These are phyloP conservation scores for Serilophus lunatus DNA, from an alignment of 2,113 vertebrate genomes.

Conservation along the genomic window DNA sequence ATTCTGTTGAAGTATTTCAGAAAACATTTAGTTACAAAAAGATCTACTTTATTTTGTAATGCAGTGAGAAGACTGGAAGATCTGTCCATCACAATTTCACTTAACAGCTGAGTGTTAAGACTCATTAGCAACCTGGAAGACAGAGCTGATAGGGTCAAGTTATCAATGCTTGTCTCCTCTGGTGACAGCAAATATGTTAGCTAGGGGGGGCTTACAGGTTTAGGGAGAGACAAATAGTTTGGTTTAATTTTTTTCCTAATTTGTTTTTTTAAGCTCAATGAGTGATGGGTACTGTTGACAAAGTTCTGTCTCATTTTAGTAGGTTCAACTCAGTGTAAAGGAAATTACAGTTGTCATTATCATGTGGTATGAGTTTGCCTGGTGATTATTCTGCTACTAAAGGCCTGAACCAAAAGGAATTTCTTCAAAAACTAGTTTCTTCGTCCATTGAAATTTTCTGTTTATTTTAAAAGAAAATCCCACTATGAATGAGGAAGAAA, in stretches of 20 bases:
- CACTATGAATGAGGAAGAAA: not conserved
- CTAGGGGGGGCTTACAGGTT: fast-evolving
- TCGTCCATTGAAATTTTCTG: not conserved
- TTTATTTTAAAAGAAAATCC: not conserved
- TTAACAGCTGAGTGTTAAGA: not conserved
- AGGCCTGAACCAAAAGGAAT: not conserved
- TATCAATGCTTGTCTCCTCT: not conserved
- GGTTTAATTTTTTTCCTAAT: not conserved
- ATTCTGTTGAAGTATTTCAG: not conserved
- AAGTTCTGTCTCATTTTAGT: not conserved
- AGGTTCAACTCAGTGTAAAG: not conserved
- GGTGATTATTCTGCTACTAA: not conserved
- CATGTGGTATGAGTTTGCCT: not conserved
- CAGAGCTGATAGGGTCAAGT: not conserved
- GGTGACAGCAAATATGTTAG: not conserved
- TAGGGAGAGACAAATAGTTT: not conserved
- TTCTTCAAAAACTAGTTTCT: not conserved
- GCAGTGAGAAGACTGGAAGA: not conserved
- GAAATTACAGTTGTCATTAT: not conserved
- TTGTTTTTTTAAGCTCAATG: not conserved
- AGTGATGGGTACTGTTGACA: not conserved
- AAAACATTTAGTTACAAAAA: not conserved
- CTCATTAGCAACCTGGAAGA: not conserved
- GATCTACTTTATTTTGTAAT: not conserved
- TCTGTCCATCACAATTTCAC: not conserved